Base-by-base conservation (phyloP, 2,888 invertebrate genomes). In the Noctua janthina region DNA sequence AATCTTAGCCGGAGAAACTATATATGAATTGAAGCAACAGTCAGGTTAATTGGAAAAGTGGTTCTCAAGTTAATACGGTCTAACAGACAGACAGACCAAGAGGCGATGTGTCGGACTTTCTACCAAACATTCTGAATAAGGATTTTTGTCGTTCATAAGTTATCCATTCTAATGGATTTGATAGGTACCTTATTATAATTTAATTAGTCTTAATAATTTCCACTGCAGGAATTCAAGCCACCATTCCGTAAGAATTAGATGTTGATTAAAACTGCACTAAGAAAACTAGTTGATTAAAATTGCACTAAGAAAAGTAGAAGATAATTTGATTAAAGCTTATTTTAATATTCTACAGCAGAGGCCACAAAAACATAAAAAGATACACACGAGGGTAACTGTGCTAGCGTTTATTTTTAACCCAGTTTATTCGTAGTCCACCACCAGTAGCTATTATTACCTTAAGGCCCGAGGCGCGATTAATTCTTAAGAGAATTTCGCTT, bases 351-450 rank as follows among this genome's bases (percentile, higher is more conserved):
- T 74, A 8, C n/a, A 46, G 82, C 43, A 17, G 39, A 29, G 29
- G 17, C n/a, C 35, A 29, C 43, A 62, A 54, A 81, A 54, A 35
- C 54, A 54, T 46, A 20, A 62, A 51, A 74, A 62, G 11, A 46
- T 49, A 23, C 62, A 46, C 62, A n/a, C n/a, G 43, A n/a, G 51
- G 82, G 79, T 15, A 54, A 20, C 51, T 64, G 29, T 23, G 35
- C 23, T 43, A 2, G 23, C 17, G 56, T 74, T 82, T 82, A 75
- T 75, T 82, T 79, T 35, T 76, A 79, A n/a, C 35, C 4, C 15
- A 17, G 43, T 64, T 82, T n/a, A 43, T 74, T 35, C 15, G 35
- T 20, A 74, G n/a, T 51, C 23, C 10, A 51, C 51, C 20, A 17
- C 74, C 11, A 54, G 8, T 17, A 17, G 20, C 43, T 81, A 70